Base-by-base conservation (phyloP, 2,113 vertebrate species). In the Crotalus helleri region DNA sequence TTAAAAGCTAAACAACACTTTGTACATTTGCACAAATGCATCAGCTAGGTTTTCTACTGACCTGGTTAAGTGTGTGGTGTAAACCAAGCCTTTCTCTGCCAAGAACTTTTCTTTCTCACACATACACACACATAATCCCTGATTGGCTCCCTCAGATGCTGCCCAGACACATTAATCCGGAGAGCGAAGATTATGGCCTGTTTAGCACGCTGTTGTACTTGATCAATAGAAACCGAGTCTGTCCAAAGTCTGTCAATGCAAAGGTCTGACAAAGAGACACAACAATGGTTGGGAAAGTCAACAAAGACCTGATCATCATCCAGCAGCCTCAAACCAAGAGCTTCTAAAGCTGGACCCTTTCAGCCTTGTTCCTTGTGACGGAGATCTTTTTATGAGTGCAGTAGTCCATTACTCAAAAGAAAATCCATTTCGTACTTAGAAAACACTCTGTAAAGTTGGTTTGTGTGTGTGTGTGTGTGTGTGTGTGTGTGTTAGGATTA, bases 331-430 rank as follows among this genome's bases (percentile, higher is more conserved):
- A 74, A 17, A 17, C 13, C 5, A 19, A 81, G 15, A 39, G 29
- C 64, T 33, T 5, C 26, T 29, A 64, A 64, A n/a, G 61, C 4
- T 15, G 15, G 46, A 46, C 5, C n/a, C n/a, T 19, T 33, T n/a
- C n/a, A 2, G 0, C n/a, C n/a, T 19, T 3, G 5, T 19, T 39
- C 5, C n/a, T 74, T 33, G n/a, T 1, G 5, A 74, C 13, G n/a
- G n/a, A 74, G n/a, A 33, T 7, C 2, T 49, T 39, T 81, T 81
- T 19, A 39, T 8, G 69, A 81, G 13, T 29, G 29, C 26, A 64
- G 61, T 39, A 74, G 5, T 19, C 69, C 69, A 39, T 81, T 81
- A 39, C 33, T 1, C 6, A 33, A 12, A 74, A 39, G 33, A 19
- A 9, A 15, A 19, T 39, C 6, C 2, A 3, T 39, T 39, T 39